Conservation (phyloP, 2,888 invertebrate genomes). For the Torymus tubicola region DNA sequence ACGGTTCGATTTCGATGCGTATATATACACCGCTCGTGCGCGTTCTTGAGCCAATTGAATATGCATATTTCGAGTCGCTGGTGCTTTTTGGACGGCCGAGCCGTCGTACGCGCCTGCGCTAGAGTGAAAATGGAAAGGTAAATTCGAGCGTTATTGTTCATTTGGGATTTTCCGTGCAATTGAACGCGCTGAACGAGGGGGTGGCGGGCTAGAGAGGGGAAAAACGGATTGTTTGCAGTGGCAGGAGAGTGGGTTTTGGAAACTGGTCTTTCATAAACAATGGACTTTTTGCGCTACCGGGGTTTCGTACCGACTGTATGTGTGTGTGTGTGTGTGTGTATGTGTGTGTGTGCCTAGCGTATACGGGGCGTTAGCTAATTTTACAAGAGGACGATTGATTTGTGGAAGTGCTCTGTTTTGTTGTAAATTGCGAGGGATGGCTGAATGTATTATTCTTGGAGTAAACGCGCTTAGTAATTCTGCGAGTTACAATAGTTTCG, state of each 20-base stretch:
- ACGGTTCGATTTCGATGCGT: conserved; percentile 38
- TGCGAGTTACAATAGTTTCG: no score
- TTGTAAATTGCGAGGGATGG: no score
- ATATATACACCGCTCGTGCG: background rate
- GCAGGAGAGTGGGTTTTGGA: background rate
- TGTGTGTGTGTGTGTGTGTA: no score
- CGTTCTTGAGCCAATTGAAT: conserved; percentile 48
- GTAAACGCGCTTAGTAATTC: no score
- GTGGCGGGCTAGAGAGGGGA: background rate
- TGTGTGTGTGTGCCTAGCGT: no score
- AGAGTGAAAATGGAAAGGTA: conserved; percentile 41
- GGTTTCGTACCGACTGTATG: no score
- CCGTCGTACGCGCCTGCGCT: background rate
- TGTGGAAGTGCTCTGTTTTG: no score
- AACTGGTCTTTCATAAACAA: conserved; percentile 33
- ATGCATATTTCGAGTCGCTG: conserved; percentile 44
- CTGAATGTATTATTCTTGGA: no score
- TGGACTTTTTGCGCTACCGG: background rate
- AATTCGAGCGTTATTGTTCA: conserved; percentile 44
- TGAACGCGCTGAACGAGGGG: conserved; percentile 4
- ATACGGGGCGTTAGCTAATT: no score
- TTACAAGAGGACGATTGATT: no score
- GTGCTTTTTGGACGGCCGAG: background rate
- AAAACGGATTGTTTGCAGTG: background rate
- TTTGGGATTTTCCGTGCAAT: conserved; percentile 40